These are phyloP conservation scores for Rostratula benghalensis DNA, from an alignment of 2,113 vertebrate genomes.

Conservation along the genomic window DNA sequence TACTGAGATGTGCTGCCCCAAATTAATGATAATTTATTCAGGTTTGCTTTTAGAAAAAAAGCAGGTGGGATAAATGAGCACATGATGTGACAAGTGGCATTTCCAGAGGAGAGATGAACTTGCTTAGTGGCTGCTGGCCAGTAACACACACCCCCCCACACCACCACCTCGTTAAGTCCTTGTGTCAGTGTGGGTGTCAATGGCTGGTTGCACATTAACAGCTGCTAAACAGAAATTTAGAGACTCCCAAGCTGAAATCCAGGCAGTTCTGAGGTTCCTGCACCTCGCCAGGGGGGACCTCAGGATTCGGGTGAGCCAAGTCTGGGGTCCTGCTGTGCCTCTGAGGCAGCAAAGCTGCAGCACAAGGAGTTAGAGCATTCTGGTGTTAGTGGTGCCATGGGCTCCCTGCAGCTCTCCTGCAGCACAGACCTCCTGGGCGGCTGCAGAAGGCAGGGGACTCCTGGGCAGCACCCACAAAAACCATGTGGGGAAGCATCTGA, in stretches of 20 bases:
- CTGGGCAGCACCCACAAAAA: neutral
- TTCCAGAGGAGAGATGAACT: neutral
- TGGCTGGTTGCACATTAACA: neutral
- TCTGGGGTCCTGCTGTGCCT: neutral
- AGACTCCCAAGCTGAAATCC: neutral
- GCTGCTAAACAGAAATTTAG: neutral
- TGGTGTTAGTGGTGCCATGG: neutral
- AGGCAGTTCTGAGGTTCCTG: neutral
- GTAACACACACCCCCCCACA: too few relatives aligned
- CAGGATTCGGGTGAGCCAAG: neutral
- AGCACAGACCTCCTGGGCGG: neutral
- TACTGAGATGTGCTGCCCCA: neutral
- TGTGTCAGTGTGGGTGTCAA: too few relatives aligned
- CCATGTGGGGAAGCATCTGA: neutral
- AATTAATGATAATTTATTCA: neutral
- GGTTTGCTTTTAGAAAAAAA: neutral
- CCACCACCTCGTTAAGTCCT: neutral
- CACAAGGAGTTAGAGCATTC: neutral
- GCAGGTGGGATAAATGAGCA: neutral
- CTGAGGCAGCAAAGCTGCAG: neutral
- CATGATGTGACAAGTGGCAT: neutral
- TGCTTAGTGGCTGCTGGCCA: neutral
- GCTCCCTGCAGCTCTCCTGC: neutral
- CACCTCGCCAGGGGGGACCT: neutral
- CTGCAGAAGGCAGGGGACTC: neutral